Conservation (phyloP, 30 jellyfish, hydroid and myxozoan species). For the Aurelia coerulea region DNA sequence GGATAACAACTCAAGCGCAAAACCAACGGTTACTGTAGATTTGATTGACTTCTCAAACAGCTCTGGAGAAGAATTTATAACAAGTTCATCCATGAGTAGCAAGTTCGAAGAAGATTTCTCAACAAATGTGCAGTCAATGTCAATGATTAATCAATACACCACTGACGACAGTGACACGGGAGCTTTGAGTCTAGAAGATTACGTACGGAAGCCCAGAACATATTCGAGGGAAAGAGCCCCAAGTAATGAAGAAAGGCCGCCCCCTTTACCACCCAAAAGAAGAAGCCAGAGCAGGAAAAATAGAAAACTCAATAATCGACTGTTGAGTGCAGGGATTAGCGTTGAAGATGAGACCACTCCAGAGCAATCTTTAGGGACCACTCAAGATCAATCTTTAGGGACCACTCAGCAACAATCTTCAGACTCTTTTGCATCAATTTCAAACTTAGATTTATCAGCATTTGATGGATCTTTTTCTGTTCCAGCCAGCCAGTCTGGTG, state of each 20-base stretch:
- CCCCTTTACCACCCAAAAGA: slow-evolving; percentile 77
- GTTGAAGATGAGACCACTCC: neutral
- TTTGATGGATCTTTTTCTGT: neutral
- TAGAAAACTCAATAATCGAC: slow-evolving; percentile 37
- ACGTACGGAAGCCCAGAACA: slow-evolving; percentile 47
- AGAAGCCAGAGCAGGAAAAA: slow-evolving; percentile 44
- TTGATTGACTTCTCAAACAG: slow-evolving; percentile 32
- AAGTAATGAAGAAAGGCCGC: slow-evolving; percentile 63
- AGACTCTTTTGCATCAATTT: neutral
- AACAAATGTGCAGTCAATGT: neutral
- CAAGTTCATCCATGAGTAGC: neutral
- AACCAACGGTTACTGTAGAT: slow-evolving; percentile 16
- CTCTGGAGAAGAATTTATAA: neutral
- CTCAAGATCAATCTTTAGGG: too few species aligned
- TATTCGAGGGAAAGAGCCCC: slow-evolving; percentile 45
- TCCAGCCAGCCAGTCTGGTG: too few species aligned
- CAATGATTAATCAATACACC: neutral
- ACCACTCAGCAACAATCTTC: too few species aligned
- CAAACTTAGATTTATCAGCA: neutral
- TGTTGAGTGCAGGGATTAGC: slow-evolving; percentile 44
- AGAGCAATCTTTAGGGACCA: too few species aligned
- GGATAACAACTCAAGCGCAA: slow-evolving; percentile 7
- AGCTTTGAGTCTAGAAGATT: slow-evolving; percentile 15
- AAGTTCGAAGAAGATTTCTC: neutral
- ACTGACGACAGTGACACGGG: neutral